Percentiles rank a stretch among this genome's conserved stretches.
Evolutionary conservation across 2,113 vertebrate genomes (phyloP).

Genomic region (Urocynchramus pylzowi): DNA sequence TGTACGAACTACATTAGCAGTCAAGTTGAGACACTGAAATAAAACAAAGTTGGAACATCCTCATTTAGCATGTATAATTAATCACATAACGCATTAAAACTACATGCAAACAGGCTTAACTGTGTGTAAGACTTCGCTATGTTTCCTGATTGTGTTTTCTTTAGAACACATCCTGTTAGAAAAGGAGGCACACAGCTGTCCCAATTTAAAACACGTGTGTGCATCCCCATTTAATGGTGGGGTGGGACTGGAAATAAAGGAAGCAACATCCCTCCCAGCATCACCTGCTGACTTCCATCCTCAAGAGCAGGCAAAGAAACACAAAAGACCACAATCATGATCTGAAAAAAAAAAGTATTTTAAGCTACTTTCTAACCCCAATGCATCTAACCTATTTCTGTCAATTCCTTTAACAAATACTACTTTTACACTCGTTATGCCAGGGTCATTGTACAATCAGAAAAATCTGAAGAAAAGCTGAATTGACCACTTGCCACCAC

Average conservation of each 20-base stretch:
- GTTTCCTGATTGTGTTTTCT: not conserved
- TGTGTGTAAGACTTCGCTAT: not conserved
- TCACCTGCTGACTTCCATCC: not conserved
- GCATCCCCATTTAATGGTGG: not conserved
- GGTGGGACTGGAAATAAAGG: not conserved
- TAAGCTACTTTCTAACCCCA: not conserved
- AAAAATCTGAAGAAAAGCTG: not conserved
- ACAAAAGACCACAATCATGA: not conserved
- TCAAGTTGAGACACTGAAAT: not conserved
- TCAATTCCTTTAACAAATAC: not conserved
- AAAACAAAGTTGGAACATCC: not conserved
- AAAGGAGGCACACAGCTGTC: not conserved
- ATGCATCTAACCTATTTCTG: not conserved
- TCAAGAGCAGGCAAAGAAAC: not conserved
- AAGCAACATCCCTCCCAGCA: not conserved
- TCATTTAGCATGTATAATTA: not conserved
- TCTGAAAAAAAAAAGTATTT: not conserved
- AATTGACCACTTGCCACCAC: not conserved
- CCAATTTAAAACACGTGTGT: not conserved
- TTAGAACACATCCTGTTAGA: not conserved
- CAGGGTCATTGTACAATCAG: not conserved
- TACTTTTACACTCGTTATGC: not conserved
- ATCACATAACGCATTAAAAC: not conserved
- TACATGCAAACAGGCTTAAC: not conserved
- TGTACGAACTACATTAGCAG: fast-evolving